Conservation (phyloP, 2,888 invertebrate genomes). For the Aporophyla nigra region DNA sequence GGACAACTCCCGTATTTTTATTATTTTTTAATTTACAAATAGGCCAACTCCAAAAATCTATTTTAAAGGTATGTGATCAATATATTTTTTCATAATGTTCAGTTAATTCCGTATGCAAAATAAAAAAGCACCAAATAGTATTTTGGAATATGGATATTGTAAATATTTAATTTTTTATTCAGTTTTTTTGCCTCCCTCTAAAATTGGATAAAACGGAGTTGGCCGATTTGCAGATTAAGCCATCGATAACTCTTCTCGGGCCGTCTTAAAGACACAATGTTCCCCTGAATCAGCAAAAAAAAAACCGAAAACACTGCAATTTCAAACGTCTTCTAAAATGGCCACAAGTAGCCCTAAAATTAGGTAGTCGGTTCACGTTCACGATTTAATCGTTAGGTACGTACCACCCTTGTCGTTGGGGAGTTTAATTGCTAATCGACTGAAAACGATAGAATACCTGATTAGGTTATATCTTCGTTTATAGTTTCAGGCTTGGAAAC, state of each 20-base stretch:
- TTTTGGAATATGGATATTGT: too few species aligned
- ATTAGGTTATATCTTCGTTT: constrained; percentile 61
- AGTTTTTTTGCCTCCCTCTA: too few species aligned
- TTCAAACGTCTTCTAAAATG: constrained; percentile 17
- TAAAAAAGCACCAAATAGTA: too few species aligned
- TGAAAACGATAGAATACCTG: constrained; percentile 72
- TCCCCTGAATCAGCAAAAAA: background rate
- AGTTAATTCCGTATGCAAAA: too few species aligned
- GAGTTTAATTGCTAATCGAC: constrained; percentile 79
- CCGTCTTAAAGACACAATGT: background rate
- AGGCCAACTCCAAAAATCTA: too few species aligned
- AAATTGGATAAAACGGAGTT: too few species aligned
- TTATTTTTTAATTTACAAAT: too few species aligned
- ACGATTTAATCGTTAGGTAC: constrained; percentile 66
- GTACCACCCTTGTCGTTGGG: constrained; percentile 67
- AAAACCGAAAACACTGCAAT: background rate
- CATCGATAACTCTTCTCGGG: background rate
- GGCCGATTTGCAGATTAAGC: too few species aligned
- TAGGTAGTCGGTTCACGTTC: constrained; percentile 63
- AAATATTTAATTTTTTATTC: too few species aligned
- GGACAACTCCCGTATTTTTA: too few species aligned
- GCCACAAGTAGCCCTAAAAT: constrained; percentile 33
- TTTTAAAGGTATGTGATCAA: too few species aligned
- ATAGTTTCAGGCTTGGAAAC: constrained; percentile 15
- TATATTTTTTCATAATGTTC: too few species aligned